Percentiles rank a stretch among this genome's conserved stretches.
These are phyloP conservation scores for Amiota minor DNA, from an alignment of 2,888 invertebrate genomes.

Conservation along the genomic window DNA sequence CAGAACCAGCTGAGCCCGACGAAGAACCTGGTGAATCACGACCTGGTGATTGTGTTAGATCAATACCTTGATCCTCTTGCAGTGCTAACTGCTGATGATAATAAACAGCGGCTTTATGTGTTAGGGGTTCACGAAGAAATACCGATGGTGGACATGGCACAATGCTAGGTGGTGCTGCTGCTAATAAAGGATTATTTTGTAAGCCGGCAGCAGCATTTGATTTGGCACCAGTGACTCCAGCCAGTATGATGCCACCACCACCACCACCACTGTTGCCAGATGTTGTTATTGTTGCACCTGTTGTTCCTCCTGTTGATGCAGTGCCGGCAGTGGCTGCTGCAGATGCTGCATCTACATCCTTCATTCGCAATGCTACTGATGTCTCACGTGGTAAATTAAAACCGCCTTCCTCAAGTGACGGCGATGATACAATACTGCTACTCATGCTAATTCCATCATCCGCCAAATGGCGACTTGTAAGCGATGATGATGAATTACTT, in stretches of 20 bases:
- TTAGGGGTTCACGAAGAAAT: conserved; percentile 79
- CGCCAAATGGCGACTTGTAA: conserved; percentile 47
- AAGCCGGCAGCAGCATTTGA: conserved; percentile 36
- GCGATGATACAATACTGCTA: conserved; percentile 73
- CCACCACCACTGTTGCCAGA: conserved; percentile 77
- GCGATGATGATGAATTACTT: conserved; percentile 61
- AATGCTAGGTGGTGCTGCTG: conserved; percentile 57
- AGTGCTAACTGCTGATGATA: conserved; percentile 88
- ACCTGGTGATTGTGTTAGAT: conserved; percentile 93
- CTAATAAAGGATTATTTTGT: conserved; percentile 46
- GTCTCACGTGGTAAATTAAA: conserved; percentile 73
- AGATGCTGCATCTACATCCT: conserved; percentile 57
- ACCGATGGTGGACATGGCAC: conserved; percentile 80
- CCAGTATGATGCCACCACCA: conserved; percentile 75
- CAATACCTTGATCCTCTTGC: conserved; percentile 91
- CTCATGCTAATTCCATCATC: conserved; percentile 71
- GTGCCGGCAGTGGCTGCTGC: conserved; percentile 27
- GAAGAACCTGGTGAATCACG: conserved; percentile 93
- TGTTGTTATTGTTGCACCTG: conserved; percentile 54
- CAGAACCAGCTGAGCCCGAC: conserved; percentile 89
- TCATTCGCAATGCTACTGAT: conserved; percentile 72
- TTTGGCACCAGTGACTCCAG: conserved; percentile 63
- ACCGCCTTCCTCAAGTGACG: conserved; percentile 73
- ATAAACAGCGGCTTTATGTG: conserved; percentile 84
- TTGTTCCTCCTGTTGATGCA: conserved; percentile 20